Conservation (phyloP, 2,113 vertebrate genomes). For the Cyprinodon variegatus region DNA sequence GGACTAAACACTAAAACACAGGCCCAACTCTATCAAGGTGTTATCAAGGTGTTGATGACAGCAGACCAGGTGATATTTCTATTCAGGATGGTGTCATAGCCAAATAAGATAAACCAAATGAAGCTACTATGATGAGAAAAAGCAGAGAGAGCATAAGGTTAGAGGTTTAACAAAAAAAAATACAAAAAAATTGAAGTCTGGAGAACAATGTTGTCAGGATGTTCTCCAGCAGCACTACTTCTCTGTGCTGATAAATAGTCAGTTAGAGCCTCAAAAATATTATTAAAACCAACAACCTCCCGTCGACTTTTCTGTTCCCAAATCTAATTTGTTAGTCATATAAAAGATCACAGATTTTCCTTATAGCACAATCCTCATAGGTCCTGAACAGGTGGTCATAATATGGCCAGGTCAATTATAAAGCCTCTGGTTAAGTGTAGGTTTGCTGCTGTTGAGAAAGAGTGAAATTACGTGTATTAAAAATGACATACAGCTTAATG, state of each 20-base stretch:
- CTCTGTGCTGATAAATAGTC: conserved; percentile 20
- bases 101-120: no score
- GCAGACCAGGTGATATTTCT: no score
- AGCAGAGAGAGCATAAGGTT: no score
- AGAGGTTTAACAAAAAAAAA: no score
- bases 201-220: conserved; percentile 47
- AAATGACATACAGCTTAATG: conserved; percentile 4
- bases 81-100: no score
- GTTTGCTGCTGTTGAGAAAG: background rate
- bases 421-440: background rate
- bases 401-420: conserved; percentile 46
- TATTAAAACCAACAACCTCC: conserved; percentile 68
- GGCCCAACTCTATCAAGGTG: no score
- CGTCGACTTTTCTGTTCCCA: conserved; percentile 37
- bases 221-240: conserved; percentile 33
- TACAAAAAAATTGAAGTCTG: no score
- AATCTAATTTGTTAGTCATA: conserved; percentile 39
- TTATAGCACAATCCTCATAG: conserved; percentile 45
- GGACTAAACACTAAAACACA: no score
- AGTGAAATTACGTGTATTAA: background rate
- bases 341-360: conserved; percentile 59
- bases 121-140: no score
- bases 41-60: no score
- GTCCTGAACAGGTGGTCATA: conserved; percentile 66
- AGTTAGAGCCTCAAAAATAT: conserved; percentile 54